Evolutionary conservation across 2,888 invertebrate species (phyloP).

Genomic region (Meloe dianella): DNA sequence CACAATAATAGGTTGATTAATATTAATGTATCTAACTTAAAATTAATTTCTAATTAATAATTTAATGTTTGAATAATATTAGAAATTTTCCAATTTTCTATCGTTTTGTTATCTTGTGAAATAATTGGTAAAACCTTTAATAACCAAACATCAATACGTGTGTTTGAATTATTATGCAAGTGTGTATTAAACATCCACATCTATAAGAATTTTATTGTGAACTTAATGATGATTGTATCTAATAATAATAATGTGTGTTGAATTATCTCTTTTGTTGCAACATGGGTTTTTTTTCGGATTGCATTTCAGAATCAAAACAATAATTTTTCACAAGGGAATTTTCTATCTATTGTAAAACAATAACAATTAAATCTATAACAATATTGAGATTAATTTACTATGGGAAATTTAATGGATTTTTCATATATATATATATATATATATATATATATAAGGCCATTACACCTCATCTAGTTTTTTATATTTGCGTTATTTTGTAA

Average conservation of each 20-base stretch:
- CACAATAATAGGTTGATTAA: not conserved
- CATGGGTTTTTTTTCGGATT: not conserved
- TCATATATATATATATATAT: too few species aligned
- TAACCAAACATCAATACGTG: not conserved
- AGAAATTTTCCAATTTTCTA: not conserved
- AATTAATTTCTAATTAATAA: not conserved
- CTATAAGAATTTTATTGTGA: not conserved
- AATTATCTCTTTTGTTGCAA: not conserved
- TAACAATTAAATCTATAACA: not conserved
- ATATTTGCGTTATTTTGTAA: not conserved
- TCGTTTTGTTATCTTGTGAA: not conserved
- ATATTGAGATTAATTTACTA: not conserved
- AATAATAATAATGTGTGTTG: not conserved
- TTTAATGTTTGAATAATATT: not conserved
- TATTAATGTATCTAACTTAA: too few species aligned
- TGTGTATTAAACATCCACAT: not conserved
- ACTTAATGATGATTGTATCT: not conserved
- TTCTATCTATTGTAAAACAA: not conserved
- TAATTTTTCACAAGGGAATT: not conserved
- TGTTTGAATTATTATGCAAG: not conserved
- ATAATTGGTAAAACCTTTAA: not conserved
- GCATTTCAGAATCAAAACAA: not conserved
- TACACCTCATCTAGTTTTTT: not conserved
- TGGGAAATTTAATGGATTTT: too few species aligned
- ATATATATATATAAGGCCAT: too few species aligned